phyloP scores from a whole-genome alignment of 2,888 invertebrate genomes.

The Escarpia spicata region DNA sequence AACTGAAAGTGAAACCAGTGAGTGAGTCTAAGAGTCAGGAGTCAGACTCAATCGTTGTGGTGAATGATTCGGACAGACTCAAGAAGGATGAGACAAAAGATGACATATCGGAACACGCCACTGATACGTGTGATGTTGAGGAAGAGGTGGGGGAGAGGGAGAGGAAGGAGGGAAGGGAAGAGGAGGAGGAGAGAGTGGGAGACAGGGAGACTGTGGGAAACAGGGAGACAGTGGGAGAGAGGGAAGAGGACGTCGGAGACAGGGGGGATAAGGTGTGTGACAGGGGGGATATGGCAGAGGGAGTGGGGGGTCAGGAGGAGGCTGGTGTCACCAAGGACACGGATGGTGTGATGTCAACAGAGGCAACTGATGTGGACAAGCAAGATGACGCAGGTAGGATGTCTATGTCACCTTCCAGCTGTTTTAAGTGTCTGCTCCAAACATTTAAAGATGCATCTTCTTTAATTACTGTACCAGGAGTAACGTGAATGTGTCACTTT shows the following conservation, averaged over 20 bases:
- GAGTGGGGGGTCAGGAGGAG: neutral
- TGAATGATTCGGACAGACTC: conserved; percentile 28
- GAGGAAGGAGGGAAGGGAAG: neutral
- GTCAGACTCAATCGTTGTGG: conserved; percentile 8
- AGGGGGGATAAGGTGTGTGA: neutral
- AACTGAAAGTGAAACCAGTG: neutral
- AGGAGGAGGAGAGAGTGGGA: neutral
- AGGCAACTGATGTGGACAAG: neutral
- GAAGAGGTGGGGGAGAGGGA: neutral
- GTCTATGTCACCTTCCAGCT: neutral
- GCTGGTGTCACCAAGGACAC: neutral
- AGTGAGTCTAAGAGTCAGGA: neutral
- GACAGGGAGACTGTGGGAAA: no score
- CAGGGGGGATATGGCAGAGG: conserved; percentile 8
- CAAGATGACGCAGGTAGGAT: neutral
- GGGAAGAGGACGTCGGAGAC: neutral
- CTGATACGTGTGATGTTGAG: neutral
- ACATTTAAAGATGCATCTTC: no score
- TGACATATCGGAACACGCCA: conserved; percentile 21
- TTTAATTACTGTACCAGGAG: no score
- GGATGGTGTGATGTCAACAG: neutral
- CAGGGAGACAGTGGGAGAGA: neutral
- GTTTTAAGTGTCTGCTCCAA: neutral
- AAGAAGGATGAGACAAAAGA: conserved; percentile 24
- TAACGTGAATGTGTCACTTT: no score